phyloP scores from a whole-genome alignment of 2,888 invertebrate genomes.

The Yponomeuta sedellus region DNA sequence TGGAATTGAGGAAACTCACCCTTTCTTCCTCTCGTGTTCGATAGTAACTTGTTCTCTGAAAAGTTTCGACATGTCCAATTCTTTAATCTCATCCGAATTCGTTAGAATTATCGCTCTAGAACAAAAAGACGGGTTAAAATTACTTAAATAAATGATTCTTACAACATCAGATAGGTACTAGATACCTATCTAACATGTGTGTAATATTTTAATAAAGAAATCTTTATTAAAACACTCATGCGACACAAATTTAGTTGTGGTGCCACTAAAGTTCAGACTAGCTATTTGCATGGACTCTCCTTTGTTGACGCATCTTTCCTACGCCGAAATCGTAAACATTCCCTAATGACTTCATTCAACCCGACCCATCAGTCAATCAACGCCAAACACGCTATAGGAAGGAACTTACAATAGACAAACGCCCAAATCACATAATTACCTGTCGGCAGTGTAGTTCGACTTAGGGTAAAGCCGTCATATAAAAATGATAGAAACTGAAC shows the following conservation, averaged over 20 bases:
- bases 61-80: constrained; percentile 58
- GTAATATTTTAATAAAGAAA: too few relatives aligned
- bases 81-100: constrained; percentile 64
- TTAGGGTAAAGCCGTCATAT: too few relatives aligned
- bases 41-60: constrained; percentile 61
- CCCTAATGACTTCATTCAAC: background rate
- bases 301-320: too few relatives aligned
- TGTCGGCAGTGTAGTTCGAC: background rate
- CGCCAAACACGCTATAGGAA: background rate
- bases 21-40: constrained; percentile 59
- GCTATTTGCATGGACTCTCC: too few relatives aligned
- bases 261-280: too few relatives aligned
- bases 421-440: background rate
- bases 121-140: constrained; percentile 22
- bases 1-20: constrained; percentile 33
- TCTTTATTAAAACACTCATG: too few relatives aligned
- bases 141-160: background rate
- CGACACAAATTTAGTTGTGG: too few relatives aligned
- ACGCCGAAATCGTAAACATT: background rate
- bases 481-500: too few relatives aligned
- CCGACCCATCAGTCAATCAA: background rate
- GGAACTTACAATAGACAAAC: background rate
- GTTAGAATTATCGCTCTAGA: constrained; percentile 69
- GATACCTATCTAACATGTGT: too few relatives aligned
- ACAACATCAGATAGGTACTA: too few relatives aligned